phyloP scores from a whole-genome alignment of 2,888 invertebrate genomes.

The Tiphia femorata region DNA sequence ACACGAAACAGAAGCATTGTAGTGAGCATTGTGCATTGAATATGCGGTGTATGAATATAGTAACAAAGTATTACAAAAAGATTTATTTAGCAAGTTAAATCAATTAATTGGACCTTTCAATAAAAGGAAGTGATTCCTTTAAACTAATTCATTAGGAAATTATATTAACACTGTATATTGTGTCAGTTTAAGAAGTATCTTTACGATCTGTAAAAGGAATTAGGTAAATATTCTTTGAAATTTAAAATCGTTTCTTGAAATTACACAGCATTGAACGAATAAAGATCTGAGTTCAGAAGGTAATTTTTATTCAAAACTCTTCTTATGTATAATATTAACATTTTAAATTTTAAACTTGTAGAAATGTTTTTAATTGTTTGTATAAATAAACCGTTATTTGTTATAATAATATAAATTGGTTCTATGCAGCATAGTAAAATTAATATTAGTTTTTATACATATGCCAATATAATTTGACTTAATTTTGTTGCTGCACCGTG shows the following conservation, averaged over 20 bases:
- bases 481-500: too few relatives aligned
- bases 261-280: background rate
- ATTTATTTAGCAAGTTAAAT: slow-evolving; percentile 20
- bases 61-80: slow-evolving; percentile 24
- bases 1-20: slow-evolving; percentile 17
- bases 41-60: slow-evolving; percentile 22
- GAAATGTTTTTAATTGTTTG: background rate
- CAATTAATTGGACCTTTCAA: slow-evolving; percentile 9
- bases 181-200: slow-evolving; percentile 1
- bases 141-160: background rate
- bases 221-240: background rate
- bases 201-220: background rate
- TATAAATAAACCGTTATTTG: slow-evolving; percentile 24
- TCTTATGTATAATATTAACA: too few relatives aligned
- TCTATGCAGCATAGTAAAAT: slow-evolving; percentile 6
- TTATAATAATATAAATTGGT: slow-evolving; percentile 18
- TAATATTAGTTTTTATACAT: background rate
- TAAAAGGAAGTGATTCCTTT: background rate
- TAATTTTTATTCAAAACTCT: background rate
- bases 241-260: slow-evolving; percentile 1
- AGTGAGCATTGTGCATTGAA: slow-evolving; percentile 26
- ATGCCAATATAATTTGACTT: too few relatives aligned
- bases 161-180: background rate
- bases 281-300: background rate
- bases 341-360: too few relatives aligned